phyloP scores from a whole-genome alignment of 2,113 vertebrate genomes.

The Mormyrus lacerda region DNA sequence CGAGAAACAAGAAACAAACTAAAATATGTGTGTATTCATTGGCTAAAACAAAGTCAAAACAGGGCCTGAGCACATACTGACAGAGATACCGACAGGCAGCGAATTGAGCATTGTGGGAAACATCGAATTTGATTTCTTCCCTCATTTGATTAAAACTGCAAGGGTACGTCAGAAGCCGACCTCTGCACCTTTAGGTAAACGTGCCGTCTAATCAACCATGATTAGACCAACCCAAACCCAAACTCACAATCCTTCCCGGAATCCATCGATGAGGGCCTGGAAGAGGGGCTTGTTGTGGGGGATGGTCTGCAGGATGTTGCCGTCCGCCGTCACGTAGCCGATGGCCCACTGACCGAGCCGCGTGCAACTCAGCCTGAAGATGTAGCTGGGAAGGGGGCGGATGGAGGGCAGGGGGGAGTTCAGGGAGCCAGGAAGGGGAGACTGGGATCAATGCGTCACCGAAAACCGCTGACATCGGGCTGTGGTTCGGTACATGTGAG shows the following conservation, averaged over 20 bases:
- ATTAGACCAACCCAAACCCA: no score
- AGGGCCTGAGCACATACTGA: neutral
- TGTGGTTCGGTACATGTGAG: neutral
- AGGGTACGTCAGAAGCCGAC: neutral
- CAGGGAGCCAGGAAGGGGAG: neutral
- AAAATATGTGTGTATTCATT: neutral
- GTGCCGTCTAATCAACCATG: neutral
- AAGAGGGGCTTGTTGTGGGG: constrained; percentile 99
- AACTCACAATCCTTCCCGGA: constrained; percentile 99
- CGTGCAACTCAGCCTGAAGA: constrained; percentile 93
- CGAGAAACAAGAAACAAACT: neutral
- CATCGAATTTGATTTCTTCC: neutral
- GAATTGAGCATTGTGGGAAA: neutral
- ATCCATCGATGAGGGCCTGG: constrained; percentile 96
- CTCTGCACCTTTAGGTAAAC: neutral
- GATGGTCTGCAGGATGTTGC: constrained; percentile 98
- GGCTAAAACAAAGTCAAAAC: neutral
- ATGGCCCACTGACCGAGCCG: constrained; percentile 98
- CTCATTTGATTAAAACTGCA: neutral
- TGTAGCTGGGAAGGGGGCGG: constrained; percentile 70
- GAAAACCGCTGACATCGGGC: neutral
- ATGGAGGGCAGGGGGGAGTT: neutral
- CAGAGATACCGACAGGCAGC: neutral
- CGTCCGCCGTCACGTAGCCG: constrained; percentile 94
- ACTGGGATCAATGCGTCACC: neutral